phyloP scores from a whole-genome alignment of 2,888 invertebrate species.

The Chirona hameri region DNA sequence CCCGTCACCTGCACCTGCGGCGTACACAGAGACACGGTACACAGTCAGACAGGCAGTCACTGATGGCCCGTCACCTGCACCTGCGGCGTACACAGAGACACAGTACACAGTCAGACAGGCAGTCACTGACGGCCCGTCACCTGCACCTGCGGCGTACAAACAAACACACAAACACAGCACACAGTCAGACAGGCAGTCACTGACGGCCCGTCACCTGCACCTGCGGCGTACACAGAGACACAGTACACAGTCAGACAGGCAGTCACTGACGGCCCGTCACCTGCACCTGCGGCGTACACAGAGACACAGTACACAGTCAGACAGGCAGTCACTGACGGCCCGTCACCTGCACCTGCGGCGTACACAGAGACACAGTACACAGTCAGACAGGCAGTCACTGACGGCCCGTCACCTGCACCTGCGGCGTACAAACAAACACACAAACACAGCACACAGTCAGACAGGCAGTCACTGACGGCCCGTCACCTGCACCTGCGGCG shows the following conservation, averaged over 20 bases:
- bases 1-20: conserved; percentile 68
- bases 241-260: conserved; percentile 84
- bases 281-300: conserved; percentile 58
- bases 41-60: conserved; percentile 43
- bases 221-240: conserved; percentile 48
- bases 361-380: conserved; percentile 60
- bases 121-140: conserved; percentile 67
- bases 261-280: conserved; percentile 67
- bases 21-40: too few relatives aligned
- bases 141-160: conserved; percentile 59
- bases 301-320: too few relatives aligned
- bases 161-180: too few relatives aligned
- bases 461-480: conserved; percentile 54
- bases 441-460: too few relatives aligned
- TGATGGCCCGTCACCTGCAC: conserved; percentile 70
- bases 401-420: conserved; percentile 70
- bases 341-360: conserved; percentile 65
- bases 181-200: conserved; percentile 43
- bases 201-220: conserved; percentile 70
- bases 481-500: conserved; percentile 65
- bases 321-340: conserved; percentile 54
- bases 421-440: conserved; percentile 14
- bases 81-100: conserved; percentile 48
- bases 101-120: conserved; percentile 84
- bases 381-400: conserved; percentile 79